These are phyloP conservation scores for Thereuonema tuberculata DNA, from an alignment of 1,140 invertebrate species.

Conservation along the genomic window DNA sequence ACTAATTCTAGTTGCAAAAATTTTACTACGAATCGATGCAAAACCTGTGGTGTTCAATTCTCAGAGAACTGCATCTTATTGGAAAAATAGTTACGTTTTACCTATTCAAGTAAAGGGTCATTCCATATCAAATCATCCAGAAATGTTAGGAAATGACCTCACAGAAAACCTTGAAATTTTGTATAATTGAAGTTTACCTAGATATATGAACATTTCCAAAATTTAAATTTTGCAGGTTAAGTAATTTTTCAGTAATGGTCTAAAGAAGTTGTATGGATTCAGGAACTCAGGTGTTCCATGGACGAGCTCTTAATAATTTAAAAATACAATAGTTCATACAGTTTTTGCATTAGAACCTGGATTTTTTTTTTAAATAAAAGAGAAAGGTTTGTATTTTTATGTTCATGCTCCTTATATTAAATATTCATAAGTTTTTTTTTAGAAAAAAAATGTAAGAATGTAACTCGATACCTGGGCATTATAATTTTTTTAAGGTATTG, in stretches of 20 bases:
- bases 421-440: neutral
- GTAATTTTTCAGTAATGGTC: neutral
- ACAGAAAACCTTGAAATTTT: neutral
- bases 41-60: no score
- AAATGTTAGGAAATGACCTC: neutral
- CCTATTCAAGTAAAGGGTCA: no score
- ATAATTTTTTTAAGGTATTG: neutral
- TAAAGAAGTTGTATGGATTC: neutral
- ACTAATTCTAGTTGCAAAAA: slow-evolving; percentile 9
- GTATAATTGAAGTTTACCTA: neutral
- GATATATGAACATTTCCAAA: neutral
- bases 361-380: neutral
- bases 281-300: neutral
- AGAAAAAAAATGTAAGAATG: neutral
- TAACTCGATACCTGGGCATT: neutral
- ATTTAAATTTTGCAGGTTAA: neutral
- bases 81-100: no score
- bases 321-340: neutral
- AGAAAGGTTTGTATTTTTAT: neutral
- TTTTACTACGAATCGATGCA: no score
- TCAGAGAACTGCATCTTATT: no score
- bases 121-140: neutral
- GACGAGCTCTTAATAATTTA: neutral
- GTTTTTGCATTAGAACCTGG: neutral
- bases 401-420: neutral